Evolutionary conservation across 92 coral and sea anemone species (phyloP).

Genomic region (Blastomussa wellsi): DNA sequence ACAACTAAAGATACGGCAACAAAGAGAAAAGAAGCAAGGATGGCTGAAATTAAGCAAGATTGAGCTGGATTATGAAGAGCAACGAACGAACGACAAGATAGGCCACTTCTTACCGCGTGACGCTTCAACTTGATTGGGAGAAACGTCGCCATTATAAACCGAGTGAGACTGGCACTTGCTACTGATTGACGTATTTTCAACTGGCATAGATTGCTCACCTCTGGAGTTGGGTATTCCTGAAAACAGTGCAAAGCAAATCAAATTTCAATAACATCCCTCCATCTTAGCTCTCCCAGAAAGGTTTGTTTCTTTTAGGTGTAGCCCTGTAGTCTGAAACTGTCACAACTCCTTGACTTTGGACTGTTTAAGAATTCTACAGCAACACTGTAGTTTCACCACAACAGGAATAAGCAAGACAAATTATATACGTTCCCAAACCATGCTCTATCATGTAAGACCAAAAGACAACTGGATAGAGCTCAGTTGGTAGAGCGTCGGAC

Average conservation of each 20-base stretch:
- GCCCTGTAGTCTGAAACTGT: neutral
- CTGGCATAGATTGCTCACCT: neutral
- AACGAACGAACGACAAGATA: neutral
- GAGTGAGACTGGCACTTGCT: slow-evolving; percentile 38
- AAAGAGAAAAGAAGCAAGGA: neutral
- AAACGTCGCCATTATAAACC: slow-evolving; percentile 37
- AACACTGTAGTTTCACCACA: too few species aligned
- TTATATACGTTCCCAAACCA: too few species aligned
- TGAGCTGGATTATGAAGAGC: neutral
- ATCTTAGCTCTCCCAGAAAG: neutral
- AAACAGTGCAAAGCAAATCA: neutral
- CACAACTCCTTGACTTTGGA: neutral
- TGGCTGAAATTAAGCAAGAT: neutral
- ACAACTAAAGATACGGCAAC: neutral
- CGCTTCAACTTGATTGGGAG: slow-evolving; percentile 8
- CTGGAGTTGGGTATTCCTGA: neutral
- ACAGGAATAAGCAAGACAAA: too few species aligned
- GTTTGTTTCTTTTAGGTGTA: neutral
- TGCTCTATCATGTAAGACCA: too few species aligned
- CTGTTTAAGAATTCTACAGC: too few species aligned
- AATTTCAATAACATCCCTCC: neutral
- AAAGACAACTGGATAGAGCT: too few species aligned
- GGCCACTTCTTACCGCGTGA: slow-evolving; percentile 13
- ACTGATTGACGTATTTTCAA: slow-evolving; percentile 16
- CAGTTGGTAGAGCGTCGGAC: too few species aligned